Evolutionary conservation across 1,140 invertebrate species (phyloP).

Genomic region (Drosophila azteca): DNA sequence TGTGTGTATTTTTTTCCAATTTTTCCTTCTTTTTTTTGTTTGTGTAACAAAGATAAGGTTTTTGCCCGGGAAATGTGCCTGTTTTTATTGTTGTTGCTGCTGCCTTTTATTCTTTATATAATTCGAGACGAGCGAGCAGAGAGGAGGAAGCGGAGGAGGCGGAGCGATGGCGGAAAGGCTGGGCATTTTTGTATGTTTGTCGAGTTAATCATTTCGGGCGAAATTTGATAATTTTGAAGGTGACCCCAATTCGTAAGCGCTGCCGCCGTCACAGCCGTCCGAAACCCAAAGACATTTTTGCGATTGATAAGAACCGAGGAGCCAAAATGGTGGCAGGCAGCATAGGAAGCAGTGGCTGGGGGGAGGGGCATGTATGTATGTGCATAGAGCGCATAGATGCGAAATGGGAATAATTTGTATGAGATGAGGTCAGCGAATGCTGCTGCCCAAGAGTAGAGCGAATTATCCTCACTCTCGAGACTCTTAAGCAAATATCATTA

Average conservation of each 20-base stretch:
- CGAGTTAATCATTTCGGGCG: slow-evolving; percentile 79
- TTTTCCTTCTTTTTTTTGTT: slow-evolving; percentile 51
- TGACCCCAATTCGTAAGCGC: slow-evolving; percentile 69
- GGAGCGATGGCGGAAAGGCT: slow-evolving; percentile 10
- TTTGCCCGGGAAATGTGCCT: slow-evolving; percentile 61
- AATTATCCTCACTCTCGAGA: too few relatives aligned
- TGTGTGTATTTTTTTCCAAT: slow-evolving; percentile 16
- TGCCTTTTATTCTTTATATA: slow-evolving; percentile 71
- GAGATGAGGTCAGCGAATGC: too few relatives aligned
- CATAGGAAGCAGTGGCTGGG: too few relatives aligned
- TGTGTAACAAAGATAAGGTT: slow-evolving; percentile 78
- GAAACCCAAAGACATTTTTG: slow-evolving; percentile 50
- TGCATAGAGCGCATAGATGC: too few relatives aligned
- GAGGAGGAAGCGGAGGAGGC: too few relatives aligned
- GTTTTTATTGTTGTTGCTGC: slow-evolving; percentile 39
- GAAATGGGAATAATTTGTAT: too few relatives aligned
- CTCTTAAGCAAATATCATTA: too few relatives aligned
- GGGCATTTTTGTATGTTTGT: slow-evolving; percentile 66
- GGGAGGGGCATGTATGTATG: too few relatives aligned
- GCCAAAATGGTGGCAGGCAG: too few relatives aligned
- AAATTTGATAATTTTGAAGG: slow-evolving; percentile 82
- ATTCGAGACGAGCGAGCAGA: slow-evolving; percentile 45
- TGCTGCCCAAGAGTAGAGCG: too few relatives aligned
- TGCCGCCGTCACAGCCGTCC: too few relatives aligned
- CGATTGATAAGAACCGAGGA: slow-evolving; percentile 54